Evolutionary conservation across 2,113 vertebrate species (phyloP).

Genomic region (Toxotes chatareus): DNA sequence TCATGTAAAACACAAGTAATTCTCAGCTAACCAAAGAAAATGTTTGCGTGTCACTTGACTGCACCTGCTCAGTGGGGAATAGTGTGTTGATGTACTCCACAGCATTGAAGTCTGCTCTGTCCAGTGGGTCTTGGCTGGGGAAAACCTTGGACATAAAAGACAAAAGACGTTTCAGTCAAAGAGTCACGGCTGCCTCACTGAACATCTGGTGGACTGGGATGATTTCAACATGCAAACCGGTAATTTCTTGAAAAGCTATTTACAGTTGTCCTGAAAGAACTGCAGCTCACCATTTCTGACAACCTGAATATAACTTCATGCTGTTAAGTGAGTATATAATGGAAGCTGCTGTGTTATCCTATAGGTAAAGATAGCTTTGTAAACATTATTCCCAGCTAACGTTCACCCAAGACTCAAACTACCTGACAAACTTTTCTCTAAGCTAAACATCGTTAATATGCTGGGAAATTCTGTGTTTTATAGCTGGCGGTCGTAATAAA

Average conservation of each 20-base stretch:
- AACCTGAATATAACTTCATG: background rate
- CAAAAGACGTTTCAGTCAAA: background rate
- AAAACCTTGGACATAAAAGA: conserved; percentile 87
- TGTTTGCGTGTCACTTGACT: background rate
- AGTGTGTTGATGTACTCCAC: conserved; percentile 98
- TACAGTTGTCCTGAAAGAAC: background rate
- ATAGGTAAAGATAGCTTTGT: background rate
- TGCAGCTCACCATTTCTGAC: background rate
- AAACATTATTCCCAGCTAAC: background rate
- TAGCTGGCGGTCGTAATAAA: background rate
- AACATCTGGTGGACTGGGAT: background rate
- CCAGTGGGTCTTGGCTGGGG: conserved; percentile 96
- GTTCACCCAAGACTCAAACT: background rate
- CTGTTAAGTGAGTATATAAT: background rate
- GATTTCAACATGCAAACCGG: background rate
- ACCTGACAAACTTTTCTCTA: background rate
- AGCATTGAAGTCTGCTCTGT: conserved; percentile 96
- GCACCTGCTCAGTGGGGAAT: conserved; percentile 97
- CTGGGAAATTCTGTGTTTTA: no score
- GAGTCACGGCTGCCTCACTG: background rate
- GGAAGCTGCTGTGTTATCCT: background rate
- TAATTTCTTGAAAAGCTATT: background rate
- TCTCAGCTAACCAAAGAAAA: background rate
- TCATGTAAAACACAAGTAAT: background rate
- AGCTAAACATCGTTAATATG: background rate